Evolutionary conservation across 2,797 vertebrate species (phyloP), one percentile per base, ranked within the genome.

Genomic region (Propithecus perrieri): DNA sequence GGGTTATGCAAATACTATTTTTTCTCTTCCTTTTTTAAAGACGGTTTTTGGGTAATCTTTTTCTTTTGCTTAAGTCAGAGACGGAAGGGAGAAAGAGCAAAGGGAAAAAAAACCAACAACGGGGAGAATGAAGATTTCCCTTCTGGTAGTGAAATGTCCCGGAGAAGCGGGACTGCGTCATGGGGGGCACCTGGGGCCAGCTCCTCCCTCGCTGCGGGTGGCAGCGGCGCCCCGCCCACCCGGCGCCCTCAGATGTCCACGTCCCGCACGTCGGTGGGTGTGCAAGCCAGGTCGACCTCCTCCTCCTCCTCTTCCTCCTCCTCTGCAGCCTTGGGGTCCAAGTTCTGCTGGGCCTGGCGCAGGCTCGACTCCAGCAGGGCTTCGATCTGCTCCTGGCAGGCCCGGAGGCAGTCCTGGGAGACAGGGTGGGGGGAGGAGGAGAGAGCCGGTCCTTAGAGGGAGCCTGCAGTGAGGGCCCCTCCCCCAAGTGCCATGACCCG

Each of bases 331-430:
- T 99, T 99, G 98, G 99, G 99, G 98, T 99, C 99, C 80, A 99
- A 98, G 79, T 96, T 98, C 98, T 99, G 99, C 98, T 99, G 99
- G 95, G 99, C 99, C 98, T 99, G 99, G 78, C 99, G 99, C 97
- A 99, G 99, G 98, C 99, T 99, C 89, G 99, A 99, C 98, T 99
- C 99, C 78, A 99, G 99, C 97, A 99, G 99, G 75, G 99, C 99
- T 97, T 99, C 99, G 0, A 99, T 99, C 99, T 99, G 99, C 98
- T 99, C 99, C 98, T 99, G 99, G 98, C 99, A 99, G 2, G 99
- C 99, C 79, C 99, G 99, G 98, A 99, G 99, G 98, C 99, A 99
- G 98, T 99, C 99, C 99, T 99, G 98, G 95, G 95, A 63, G 85
- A 33, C 0, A 0, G 35, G 38, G 3, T 0, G 48, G 33, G 48